Evolutionary conservation across 2,888 invertebrate genomes (phyloP).

Genomic region (Tetramorium bicarinatum): DNA sequence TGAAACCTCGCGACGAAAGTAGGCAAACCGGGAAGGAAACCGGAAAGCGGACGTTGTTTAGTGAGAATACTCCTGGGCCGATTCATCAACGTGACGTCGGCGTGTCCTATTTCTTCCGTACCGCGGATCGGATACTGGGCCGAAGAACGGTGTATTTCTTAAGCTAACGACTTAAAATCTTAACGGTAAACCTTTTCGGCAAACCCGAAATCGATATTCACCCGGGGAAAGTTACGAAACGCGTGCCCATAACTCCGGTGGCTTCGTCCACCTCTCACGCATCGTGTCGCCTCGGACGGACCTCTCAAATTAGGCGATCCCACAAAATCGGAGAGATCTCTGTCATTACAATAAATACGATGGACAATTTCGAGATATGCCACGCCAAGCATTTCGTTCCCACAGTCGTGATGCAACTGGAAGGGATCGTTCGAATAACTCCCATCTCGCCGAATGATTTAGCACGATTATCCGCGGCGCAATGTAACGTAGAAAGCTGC

Average conservation of each 20-base stretch:
- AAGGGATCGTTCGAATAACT: conserved; percentile 36
- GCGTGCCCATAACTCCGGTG: background rate
- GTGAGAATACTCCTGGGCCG: background rate
- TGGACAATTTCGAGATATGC: background rate
- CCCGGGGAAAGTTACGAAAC: conserved; percentile 1
- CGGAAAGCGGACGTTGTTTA: conserved; percentile 52
- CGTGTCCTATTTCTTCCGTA: background rate
- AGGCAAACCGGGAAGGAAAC: conserved; percentile 64
- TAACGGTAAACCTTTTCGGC: background rate
- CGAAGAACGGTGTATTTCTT: background rate
- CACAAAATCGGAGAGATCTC: background rate
- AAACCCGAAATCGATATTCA: background rate
- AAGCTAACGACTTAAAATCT: background rate
- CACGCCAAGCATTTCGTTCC: background rate
- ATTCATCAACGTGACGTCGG: background rate
- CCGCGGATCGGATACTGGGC: background rate
- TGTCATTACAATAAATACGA: conserved; percentile 3
- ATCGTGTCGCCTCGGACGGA: background rate
- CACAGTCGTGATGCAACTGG: conserved; percentile 29
- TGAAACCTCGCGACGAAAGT: conserved; percentile 82
- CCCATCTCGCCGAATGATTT: conserved; percentile 43
- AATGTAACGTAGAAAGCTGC: conserved; percentile 53
- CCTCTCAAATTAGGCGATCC: background rate
- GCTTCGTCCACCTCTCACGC: background rate
- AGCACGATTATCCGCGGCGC: conserved; percentile 27